Evolutionary conservation across 2,888 invertebrate species (phyloP), one percentile per base, ranked within the genome.

Genomic region (Cheilosia vernalis): DNA sequence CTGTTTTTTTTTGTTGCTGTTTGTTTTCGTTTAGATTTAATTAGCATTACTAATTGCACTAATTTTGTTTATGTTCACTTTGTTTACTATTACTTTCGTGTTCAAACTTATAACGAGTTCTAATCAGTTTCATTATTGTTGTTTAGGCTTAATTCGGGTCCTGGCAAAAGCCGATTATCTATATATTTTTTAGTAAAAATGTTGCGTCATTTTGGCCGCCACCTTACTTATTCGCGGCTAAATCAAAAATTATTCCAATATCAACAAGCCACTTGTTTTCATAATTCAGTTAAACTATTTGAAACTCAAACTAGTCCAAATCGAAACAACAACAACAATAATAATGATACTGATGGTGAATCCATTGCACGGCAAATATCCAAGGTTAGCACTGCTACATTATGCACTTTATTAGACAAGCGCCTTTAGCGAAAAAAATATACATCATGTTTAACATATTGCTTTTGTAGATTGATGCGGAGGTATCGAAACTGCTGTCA

Each of bases 401-500:
- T 84, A 44, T 89, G 87, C 88, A 89, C 88, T 88, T 77, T 64
- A 64, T 72, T 70, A 63, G 49, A 74, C 13, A 55, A 27, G 27
- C 15, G 4, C 24, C 9, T 53, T 56, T 51, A 55, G 44, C 37
- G 58, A 17, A 56, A 55, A 24, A 13, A 33, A 9, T 15, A 30
- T 84, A 42, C 66, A 60, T 87, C 49, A 55, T 42, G 37, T 44
- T 17, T 66, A 64, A 67, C 15, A 17, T 55, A 86, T 74, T 69
- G 19, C 24, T 21, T 81, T 89, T 90, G 30, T 92, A 98, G 98
- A 96, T 98, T 88, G 94, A 95, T 91, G 95, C 96, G 90, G 97
- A 97, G 92, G 96, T 98, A 44, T 93, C 95, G 0, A 97, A 96
- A 90, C 93, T 98, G 67, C 92, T 97, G 87, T 95, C 95, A 69